Evolutionary conservation across 2,888 invertebrate genomes (phyloP).

Genomic region (Chloroclysta siterata): DNA sequence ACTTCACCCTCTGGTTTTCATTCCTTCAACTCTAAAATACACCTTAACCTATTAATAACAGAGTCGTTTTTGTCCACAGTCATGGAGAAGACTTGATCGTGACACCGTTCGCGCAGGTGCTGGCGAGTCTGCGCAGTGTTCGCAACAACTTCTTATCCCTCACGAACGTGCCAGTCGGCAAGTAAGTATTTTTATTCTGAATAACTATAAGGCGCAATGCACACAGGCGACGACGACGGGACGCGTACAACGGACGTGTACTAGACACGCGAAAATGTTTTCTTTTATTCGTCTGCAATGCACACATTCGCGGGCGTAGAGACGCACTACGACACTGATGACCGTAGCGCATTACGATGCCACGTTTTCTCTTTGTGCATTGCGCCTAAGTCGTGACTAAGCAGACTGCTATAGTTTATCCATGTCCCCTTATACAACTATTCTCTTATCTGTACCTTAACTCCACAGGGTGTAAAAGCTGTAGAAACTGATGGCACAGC

Average conservation of each 20-base stretch:
- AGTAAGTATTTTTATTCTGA: slow-evolving; percentile 87
- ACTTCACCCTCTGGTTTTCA: slow-evolving; percentile 9
- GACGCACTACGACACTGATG: too few relatives aligned
- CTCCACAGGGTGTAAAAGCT: too few relatives aligned
- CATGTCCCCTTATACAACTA: not conserved
- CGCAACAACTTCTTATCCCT: slow-evolving; percentile 98
- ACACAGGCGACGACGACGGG: not conserved
- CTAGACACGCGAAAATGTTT: not conserved
- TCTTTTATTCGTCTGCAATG: not conserved
- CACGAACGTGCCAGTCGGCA: slow-evolving; percentile 95
- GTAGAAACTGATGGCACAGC: too few relatives aligned
- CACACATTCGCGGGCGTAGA: not conserved
- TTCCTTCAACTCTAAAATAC: slow-evolving; percentile 1
- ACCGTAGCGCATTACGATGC: not conserved
- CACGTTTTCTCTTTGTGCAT: not conserved
- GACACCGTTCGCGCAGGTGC: slow-evolving; percentile 99
- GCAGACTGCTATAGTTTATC: not conserved
- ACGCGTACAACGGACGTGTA: not conserved
- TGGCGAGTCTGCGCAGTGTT: slow-evolving; percentile 99
- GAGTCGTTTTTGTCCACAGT: slow-evolving; percentile 78
- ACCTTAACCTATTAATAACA: slow-evolving; percentile 19
- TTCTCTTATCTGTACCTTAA: too few relatives aligned
- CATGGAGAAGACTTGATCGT: slow-evolving; percentile 99
- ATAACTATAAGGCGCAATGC: not conserved
- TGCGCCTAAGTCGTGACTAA: not conserved